phyloP scores from a whole-genome alignment of 2,113 vertebrate genomes.

The Mus spicilegus region DNA sequence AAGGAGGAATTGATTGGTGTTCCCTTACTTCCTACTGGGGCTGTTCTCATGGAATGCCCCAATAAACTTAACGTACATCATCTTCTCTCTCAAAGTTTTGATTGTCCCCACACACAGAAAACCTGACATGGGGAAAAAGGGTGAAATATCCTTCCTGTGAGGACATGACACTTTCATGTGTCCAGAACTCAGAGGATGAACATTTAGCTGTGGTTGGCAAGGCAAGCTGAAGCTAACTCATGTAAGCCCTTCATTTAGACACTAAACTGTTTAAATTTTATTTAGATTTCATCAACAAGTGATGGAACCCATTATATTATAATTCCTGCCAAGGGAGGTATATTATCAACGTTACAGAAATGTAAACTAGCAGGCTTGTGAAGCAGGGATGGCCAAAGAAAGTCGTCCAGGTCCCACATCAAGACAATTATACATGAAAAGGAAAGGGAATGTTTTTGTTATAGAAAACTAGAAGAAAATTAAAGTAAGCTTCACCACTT shows the following conservation, averaged over 20 bases:
- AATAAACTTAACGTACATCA: neutral
- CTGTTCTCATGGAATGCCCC: neutral
- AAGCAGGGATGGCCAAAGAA: neutral
- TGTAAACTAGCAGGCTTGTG: slow-evolving; percentile 20
- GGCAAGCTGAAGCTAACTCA: slow-evolving; percentile 38
- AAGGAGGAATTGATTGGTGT: neutral
- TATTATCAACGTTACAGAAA: slow-evolving; percentile 53
- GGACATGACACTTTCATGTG: neutral
- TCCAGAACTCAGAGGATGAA: slow-evolving; percentile 5
- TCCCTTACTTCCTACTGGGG: neutral
- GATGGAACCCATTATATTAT: slow-evolving; percentile 37
- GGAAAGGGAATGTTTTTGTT: neutral
- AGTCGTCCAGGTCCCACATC: neutral
- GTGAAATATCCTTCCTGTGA: neutral
- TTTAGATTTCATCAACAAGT: neutral
- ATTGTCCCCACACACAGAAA: neutral
- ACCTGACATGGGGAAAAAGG: neutral
- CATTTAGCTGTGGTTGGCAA: neutral
- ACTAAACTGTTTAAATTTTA: slow-evolving; percentile 54
- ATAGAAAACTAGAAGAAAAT: slow-evolving; percentile 8
- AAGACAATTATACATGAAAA: neutral
- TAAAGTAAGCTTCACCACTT: neutral
- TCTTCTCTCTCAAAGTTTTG: neutral
- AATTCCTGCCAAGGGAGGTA: slow-evolving; percentile 19
- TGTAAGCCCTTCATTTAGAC: slow-evolving; percentile 44